Evolutionary conservation across 2,888 invertebrate genomes (phyloP), one percentile per base, ranked within the genome.

Genomic region (Euspilapteryx auroguttella): DNA sequence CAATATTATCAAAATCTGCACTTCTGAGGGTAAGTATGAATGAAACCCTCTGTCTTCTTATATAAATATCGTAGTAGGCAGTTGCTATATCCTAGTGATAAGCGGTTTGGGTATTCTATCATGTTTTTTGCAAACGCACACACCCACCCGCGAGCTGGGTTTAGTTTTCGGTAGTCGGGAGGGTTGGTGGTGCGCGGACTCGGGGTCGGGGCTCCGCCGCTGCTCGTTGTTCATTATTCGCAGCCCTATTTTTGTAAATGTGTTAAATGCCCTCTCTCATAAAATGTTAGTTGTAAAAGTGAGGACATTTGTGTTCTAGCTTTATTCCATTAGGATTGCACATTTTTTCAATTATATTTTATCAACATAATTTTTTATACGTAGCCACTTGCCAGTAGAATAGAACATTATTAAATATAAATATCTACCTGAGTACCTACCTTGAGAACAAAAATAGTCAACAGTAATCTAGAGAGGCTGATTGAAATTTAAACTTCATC

Each of bases 11-110:
- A 34, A 32, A 49, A 50, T 48, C 42, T 46, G 47, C 44, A 22
- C 44, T 50, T 42, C 39, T 47, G 48, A 42, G 45, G 66, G 73
- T 73, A 66, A 46, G 69, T 66, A 55, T 66, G 47, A 65, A 57
- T 62, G 43, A 64, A 37, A 44, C 26, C 24, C 33, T 21, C 34
- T 40, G 33, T 40, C 41, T 40, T 32, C 27, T 25, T 32, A 20
- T 21, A 14, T 24, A 14, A 12, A 24, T 14, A n/a, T 21, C 10
- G 8, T 13, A 1, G 12, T 3, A 3, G 13, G n/a, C n/a, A n/a
- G n/a, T n/a, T n/a, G n/a, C 13, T n/a, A 6, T 21, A 10, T 27
- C 14, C 21, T 21, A 21, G 12, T 27, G n/a, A n/a, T n/a, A n/a
- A n/a, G n/a, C n/a, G 4, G 21, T 27, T 27, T 23, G 9, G 13